These are phyloP conservation scores for Odobenus rosmarus DNA, from an alignment of 2,113 vertebrate species.

Conservation along the genomic window DNA sequence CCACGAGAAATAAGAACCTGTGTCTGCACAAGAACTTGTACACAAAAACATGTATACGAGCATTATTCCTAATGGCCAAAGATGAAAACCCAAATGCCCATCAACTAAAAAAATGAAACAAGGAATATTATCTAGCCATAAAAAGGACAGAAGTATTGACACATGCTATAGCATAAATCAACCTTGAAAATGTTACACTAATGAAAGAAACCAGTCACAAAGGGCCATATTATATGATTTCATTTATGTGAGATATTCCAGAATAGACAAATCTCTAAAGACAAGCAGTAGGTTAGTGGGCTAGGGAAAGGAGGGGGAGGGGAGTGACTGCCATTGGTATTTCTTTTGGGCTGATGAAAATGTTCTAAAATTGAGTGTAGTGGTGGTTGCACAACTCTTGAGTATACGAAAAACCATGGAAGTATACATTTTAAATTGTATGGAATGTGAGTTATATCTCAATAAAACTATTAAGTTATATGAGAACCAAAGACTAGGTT, in stretches of 20 bases:
- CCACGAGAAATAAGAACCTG: background rate
- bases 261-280: background rate
- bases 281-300: background rate
- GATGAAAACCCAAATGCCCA: background rate
- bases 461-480: background rate
- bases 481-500: background rate
- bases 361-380: background rate
- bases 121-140: background rate
- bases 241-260: background rate
- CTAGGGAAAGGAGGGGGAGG: background rate
- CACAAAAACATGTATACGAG: background rate
- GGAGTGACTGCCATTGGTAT: background rate
- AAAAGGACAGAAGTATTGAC: background rate
- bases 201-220: background rate
- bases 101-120: background rate
- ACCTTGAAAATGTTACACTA: background rate
- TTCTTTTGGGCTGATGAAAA: background rate
- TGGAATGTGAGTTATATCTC: background rate
- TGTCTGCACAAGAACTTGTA: background rate
- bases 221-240: background rate
- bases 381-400: background rate
- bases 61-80: background rate
- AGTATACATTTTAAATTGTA: background rate
- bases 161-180: background rate
- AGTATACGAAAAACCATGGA: background rate